These are phyloP conservation scores for Plecotus auritus DNA, from an alignment of 2,113 vertebrate species.

Conservation along the genomic window DNA sequence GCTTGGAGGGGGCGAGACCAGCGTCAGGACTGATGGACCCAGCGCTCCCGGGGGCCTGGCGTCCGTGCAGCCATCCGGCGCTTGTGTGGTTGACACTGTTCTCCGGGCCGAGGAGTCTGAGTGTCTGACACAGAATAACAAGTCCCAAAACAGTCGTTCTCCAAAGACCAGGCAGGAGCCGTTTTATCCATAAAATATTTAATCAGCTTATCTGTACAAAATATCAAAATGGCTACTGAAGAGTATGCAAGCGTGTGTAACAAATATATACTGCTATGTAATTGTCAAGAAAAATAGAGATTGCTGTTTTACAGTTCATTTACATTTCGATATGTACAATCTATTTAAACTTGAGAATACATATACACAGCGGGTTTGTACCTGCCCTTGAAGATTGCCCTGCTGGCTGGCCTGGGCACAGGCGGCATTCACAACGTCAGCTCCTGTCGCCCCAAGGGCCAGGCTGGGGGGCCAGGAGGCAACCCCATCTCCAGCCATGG, in stretches of 20 bases:
- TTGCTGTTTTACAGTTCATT: conserved; percentile 90
- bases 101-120: not conserved
- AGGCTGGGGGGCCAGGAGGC: not conserved
- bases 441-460: not conserved
- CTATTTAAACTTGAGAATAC: conserved; percentile 85
- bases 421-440: not conserved
- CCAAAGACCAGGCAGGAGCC: conserved; percentile 32
- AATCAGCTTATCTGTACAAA: conserved; percentile 88
- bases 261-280: conserved; percentile 88
- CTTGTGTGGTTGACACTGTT: not conserved
- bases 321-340: conserved; percentile 91
- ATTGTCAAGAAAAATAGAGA: conserved; percentile 87
- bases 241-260: conserved; percentile 83
- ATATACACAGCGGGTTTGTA: conserved; percentile 82
- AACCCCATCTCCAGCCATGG: not conserved
- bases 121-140: not conserved
- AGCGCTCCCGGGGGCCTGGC: rapidly evolving
- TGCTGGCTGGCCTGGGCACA: not conserved
- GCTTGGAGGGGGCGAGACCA: not conserved
- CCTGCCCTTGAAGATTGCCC: conserved; percentile 70
- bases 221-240: conserved; percentile 82
- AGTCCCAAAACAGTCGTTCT: not conserved
- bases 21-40: not conserved
- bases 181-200: conserved; percentile 86
- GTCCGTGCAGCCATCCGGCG: rapidly evolving